A percentile compares a stretch with the other conserved stretches of the same genome.
These are phyloP conservation scores for Porites lobata DNA, from an alignment of 92 coral and sea anemone genomes.

Conservation along the genomic window DNA sequence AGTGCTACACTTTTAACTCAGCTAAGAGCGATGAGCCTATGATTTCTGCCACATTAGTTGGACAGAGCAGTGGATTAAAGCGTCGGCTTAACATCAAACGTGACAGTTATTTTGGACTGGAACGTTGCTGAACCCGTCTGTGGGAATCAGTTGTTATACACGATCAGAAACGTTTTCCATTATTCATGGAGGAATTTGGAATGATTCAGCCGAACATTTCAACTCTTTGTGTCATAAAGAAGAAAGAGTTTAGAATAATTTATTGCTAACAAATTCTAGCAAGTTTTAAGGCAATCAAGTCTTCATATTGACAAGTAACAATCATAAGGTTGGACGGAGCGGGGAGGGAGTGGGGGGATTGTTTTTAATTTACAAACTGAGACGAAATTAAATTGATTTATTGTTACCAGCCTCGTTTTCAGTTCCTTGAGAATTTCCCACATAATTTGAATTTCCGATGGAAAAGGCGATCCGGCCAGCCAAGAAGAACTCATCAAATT, in stretches of 20 bases:
- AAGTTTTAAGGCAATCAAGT: too few species aligned
- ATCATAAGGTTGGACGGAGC: too few species aligned
- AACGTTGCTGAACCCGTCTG: background rate
- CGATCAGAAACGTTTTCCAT: conserved; percentile 65
- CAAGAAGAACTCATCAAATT: too few species aligned
- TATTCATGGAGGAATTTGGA: conserved; percentile 67
- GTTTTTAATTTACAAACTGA: too few species aligned
- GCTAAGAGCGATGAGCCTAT: conserved; percentile 23
- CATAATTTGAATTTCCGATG: too few species aligned
- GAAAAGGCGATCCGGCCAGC: too few species aligned
- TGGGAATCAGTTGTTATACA: conserved; percentile 70
- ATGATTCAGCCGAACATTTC: conserved; percentile 74
- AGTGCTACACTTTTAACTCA: conserved; percentile 73
- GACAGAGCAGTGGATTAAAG: conserved; percentile 59
- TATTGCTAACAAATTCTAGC: too few species aligned
- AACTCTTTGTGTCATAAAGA: conserved; percentile 60
- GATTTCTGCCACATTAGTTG: conserved; percentile 25
- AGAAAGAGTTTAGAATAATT: conserved; percentile 45
- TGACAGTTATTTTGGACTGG: conserved; percentile 21
- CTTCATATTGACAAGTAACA: too few species aligned
- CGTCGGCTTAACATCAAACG: conserved; percentile 66
- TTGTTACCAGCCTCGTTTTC: too few species aligned
- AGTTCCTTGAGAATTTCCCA: too few species aligned
- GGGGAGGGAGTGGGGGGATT: too few species aligned
- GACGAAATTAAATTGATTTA: too few species aligned